Evolutionary conservation across 2,113 vertebrate species (phyloP).

Genomic region (Aphelocoma coerulescens): DNA sequence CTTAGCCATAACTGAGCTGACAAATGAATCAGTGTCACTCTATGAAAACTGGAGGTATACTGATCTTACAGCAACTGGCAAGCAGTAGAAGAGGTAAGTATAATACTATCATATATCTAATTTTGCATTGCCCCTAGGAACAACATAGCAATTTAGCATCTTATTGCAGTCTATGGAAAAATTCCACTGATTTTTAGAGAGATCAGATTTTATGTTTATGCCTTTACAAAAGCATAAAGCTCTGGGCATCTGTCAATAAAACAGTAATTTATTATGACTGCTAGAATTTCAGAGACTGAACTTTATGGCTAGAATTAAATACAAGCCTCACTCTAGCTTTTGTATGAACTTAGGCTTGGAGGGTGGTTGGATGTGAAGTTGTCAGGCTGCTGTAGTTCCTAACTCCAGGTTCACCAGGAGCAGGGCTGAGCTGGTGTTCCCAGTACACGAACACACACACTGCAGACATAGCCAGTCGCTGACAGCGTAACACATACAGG

Average conservation of each 20-base stretch:
- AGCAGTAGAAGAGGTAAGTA: not conserved
- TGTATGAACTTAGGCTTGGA: not conserved
- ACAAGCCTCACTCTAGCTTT: not conserved
- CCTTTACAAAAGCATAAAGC: not conserved
- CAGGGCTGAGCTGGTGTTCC: not conserved
- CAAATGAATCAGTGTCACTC: not conserved
- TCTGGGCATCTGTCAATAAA: not conserved
- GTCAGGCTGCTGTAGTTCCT: not conserved
- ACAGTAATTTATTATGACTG: not conserved
- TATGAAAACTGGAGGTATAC: not conserved
- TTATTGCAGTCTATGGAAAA: not conserved
- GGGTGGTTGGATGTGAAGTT: not conserved
- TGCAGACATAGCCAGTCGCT: not conserved
- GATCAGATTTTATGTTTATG: not conserved
- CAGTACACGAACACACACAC: fast-evolving
- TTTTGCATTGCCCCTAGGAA: not conserved
- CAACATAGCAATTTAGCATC: not conserved
- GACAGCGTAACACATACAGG: not conserved
- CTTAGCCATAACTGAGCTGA: not conserved
- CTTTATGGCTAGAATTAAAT: not conserved
- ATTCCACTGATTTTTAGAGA: not conserved
- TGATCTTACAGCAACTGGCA: not conserved
- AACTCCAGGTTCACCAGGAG: not conserved
- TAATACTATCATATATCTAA: not conserved
- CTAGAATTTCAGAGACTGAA: not conserved